Base-by-base conservation (phyloP, 53 echinoderm and acorn worm species). In the Holothuria scabra region DNA sequence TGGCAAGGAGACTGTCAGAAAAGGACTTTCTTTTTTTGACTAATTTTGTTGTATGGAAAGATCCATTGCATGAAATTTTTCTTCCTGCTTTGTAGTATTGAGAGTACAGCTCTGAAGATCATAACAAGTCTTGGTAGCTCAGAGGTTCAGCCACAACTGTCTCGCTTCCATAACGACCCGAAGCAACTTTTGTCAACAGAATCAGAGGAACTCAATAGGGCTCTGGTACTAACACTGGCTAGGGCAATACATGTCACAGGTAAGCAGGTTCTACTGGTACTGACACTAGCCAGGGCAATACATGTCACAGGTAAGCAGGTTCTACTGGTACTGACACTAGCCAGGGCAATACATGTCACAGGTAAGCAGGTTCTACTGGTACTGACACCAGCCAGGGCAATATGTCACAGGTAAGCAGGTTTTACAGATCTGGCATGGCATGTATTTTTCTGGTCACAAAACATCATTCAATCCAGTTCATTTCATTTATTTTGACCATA, bases 201-300 rank as follows among this genome's bases (percentile, higher is more conserved):
- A 44, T 97, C 97, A 16, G 94, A 96, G 76, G 97, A 97, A 65
- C 85, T 97, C 22, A 94, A 97, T 79, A 83, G 97, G 29, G 97
- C 97, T 8, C 38, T 97, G 71, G 94, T 94, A 48, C 87, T 97
- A 28, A 94, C 97, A 2, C 60, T 97, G 46, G 97, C 97, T 5
- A 88, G 97, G 70, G 97, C 97, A 66, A 97, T 97, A 94, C 97
- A 97, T 90, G 94, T 97, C 56, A 97, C 97, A 84, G 97, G 97
- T 97, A 75, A 29, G 66, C 67, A 10, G 44, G 10, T 7, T 30
- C n/a, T n/a, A n/a, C 38, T 97, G 71, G 94, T 94, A 48, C 87
- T 97, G 33, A 94, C 97, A 2, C 60, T 97, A 56, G 97, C 97
- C 8, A 88, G 97, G 70, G 97, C 97, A 66, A 97, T 97, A 94